Evolutionary conservation across 2,113 vertebrate species (phyloP), one percentile per base, ranked within the genome.

Genomic region (Lycaon pictus): DNA sequence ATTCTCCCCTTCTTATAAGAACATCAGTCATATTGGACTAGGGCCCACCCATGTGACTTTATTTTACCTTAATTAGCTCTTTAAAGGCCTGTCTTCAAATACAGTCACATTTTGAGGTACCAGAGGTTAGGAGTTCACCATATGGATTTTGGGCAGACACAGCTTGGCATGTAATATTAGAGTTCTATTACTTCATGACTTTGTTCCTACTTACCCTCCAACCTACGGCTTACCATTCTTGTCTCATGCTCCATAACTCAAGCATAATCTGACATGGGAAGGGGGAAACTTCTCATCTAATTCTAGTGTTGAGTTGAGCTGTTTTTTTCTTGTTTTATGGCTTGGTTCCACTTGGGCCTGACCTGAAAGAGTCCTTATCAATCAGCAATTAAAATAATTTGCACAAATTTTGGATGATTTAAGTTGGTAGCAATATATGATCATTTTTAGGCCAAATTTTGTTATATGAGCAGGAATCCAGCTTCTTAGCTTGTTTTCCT

Each of bases 21-120:
- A 67, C 3, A 13, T 10, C 20, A 91, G 4, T 60, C 13, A 35
- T 43, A 86, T 20, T 62, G 27, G 19, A 72, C 13, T 48, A 86
- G 22, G 17, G 0, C 9, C 17, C 19, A 71, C 27, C 17, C 17
- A 37, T 7, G 43, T 43, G 43, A 43, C 2, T 0, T 27, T 11
- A 48, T 20, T 8, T 58, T 48, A 29, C 1, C 32, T 69, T 43
- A 77, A 11, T 32, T 69, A 56, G 2, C 16, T 53, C 37, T 79
- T 27, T 53, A 63, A 55, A 87, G 29, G 23, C 20, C 12, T n/a
- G 10, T 69, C 19, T 71, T 25, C 35, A 65, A 67, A 51, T 29
- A n/a, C 27, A 82, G 32, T 63, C 25, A 53, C 5, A 29, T 27
- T 77, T 27, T 29, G 51, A 60, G 16, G 8, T 60, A 51, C n/a